phyloP scores from a whole-genome alignment of 2,888 invertebrate genomes.

The Tortrix viridana region DNA sequence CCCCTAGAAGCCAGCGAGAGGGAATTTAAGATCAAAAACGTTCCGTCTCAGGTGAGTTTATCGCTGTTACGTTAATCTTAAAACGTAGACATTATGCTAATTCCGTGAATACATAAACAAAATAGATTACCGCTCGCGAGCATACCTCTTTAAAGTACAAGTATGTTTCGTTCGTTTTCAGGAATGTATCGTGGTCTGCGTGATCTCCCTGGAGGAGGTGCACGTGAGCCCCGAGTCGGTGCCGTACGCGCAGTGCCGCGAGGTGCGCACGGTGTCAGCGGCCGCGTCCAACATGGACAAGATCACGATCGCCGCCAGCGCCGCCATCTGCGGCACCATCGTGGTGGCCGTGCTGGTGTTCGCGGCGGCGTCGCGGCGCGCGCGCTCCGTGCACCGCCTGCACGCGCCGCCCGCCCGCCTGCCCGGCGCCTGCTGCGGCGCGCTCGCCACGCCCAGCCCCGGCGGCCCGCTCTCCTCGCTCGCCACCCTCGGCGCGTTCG shows the following conservation, averaged over 20 bases:
- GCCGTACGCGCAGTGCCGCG: conserved; percentile 93
- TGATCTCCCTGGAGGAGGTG: conserved; percentile 94
- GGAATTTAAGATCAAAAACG: conserved; percentile 96
- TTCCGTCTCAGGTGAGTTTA: conserved; percentile 90
- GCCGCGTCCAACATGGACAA: conserved; percentile 96
- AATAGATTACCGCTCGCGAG: background rate
- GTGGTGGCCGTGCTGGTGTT: conserved; percentile 95
- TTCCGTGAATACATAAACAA: background rate
- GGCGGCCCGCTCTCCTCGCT: conserved; percentile 92
- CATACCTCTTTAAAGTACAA: background rate
- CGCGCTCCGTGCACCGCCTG: conserved; percentile 89
- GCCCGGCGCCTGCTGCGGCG: conserved; percentile 92
- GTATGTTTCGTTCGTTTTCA: conserved; percentile 60
- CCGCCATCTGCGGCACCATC: conserved; percentile 96
- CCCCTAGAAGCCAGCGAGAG: conserved; percentile 94
- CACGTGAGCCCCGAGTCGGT: conserved; percentile 94
- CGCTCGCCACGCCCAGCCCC: conserved; percentile 89
- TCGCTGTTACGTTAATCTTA: background rate
- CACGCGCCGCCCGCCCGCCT: conserved; percentile 87
- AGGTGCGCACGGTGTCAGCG: conserved; percentile 93
- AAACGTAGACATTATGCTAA: conserved; percentile 7
- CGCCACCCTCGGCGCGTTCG: conserved; percentile 93
- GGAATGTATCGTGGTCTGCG: conserved; percentile 97
- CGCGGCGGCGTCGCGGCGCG: conserved; percentile 92
- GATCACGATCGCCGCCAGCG: conserved; percentile 96